A percentile compares a stretch with the other conserved stretches of the same genome.
These are phyloP conservation scores for Drosophila kanekoi DNA, from an alignment of 2,888 invertebrate species.

Conservation along the genomic window DNA sequence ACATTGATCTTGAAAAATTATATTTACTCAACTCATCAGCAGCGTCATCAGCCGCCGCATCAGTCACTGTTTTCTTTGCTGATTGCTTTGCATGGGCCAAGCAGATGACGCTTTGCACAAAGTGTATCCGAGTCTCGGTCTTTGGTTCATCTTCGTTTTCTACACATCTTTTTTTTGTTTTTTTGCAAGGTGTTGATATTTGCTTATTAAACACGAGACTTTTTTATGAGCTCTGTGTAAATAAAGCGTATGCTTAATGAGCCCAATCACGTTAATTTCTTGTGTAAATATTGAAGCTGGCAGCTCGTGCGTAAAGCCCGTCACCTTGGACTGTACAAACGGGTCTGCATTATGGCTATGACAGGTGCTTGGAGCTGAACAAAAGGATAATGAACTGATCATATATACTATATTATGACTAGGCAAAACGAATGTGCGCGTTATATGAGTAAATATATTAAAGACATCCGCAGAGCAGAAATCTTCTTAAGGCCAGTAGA, in stretches of 20 bases:
- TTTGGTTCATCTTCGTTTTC: constrained; percentile 1
- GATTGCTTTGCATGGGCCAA: constrained; percentile 68
- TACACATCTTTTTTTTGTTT: constrained; percentile 25
- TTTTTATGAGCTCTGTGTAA: constrained; percentile 54
- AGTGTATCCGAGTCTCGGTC: neutral
- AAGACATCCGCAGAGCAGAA: too few relatives aligned
- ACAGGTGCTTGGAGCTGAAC: constrained; percentile 33
- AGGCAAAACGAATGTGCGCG: neutral
- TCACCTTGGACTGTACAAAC: constrained; percentile 1
- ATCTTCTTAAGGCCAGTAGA: too few relatives aligned
- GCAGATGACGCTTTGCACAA: constrained; percentile 48
- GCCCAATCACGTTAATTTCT: constrained; percentile 80
- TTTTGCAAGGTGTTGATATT: constrained; percentile 74
- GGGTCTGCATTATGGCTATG: neutral
- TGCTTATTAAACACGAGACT: constrained; percentile 73
- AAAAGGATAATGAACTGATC: constrained; percentile 51
- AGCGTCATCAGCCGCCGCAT: constrained; percentile 57
- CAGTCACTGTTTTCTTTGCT: constrained; percentile 72
- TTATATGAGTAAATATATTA: neutral
- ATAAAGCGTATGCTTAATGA: constrained; percentile 72
- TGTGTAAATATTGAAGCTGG: constrained; percentile 54
- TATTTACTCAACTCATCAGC: constrained; percentile 78
- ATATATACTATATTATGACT: constrained; percentile 5
- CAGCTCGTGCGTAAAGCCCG: constrained; percentile 64
- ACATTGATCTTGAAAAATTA: constrained; percentile 82